A percentile compares a stretch with the other conserved stretches of the same genome.
phyloP scores from a whole-genome alignment of 1,140 invertebrate species.

The Brachionus rotundiformis region DNA sequence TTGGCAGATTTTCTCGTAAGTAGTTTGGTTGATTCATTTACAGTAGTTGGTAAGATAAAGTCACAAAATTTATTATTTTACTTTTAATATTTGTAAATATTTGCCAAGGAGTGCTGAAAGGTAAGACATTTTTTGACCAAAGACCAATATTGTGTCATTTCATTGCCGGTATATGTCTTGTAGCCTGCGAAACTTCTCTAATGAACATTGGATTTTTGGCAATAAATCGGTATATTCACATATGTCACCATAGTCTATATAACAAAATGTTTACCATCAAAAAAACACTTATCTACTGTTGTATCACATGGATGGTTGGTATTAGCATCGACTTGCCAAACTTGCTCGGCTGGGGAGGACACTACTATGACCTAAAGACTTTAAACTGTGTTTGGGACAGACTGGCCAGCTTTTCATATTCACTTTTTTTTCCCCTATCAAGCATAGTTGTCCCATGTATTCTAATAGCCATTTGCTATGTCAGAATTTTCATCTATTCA shows the following conservation, averaged over 20 bases:
- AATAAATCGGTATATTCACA: slow-evolving; percentile 56
- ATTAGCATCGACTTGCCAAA: slow-evolving; percentile 54
- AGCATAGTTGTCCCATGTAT: slow-evolving; percentile 47
- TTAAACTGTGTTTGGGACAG: slow-evolving; percentile 58
- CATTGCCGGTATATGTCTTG: slow-evolving; percentile 56
- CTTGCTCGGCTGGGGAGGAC: slow-evolving; percentile 55
- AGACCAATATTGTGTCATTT: slow-evolving; percentile 56
- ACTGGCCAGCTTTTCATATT: slow-evolving; percentile 57
- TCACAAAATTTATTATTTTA: not conserved
- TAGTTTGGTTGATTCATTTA: slow-evolving; percentile 59
- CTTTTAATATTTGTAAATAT: not conserved
- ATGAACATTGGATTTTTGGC: slow-evolving; percentile 56
- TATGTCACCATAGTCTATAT: slow-evolving; percentile 56
- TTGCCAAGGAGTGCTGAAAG: slow-evolving; percentile 51
- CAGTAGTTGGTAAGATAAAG: slow-evolving; percentile 57
- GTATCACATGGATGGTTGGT: slow-evolving; percentile 54
- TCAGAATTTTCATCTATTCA: slow-evolving; percentile 14
- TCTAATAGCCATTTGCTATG: not conserved
- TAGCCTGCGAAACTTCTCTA: slow-evolving; percentile 57
- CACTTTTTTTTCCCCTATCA: slow-evolving; percentile 53
- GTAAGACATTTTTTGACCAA: slow-evolving; percentile 55
- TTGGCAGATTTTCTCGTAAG: slow-evolving; percentile 59
- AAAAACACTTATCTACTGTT: slow-evolving; percentile 54
- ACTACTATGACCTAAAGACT: slow-evolving; percentile 57
- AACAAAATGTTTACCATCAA: slow-evolving; percentile 55